Base-by-base conservation (phyloP, 2,797 vertebrate species). In the Saguinus oedipus region DNA sequence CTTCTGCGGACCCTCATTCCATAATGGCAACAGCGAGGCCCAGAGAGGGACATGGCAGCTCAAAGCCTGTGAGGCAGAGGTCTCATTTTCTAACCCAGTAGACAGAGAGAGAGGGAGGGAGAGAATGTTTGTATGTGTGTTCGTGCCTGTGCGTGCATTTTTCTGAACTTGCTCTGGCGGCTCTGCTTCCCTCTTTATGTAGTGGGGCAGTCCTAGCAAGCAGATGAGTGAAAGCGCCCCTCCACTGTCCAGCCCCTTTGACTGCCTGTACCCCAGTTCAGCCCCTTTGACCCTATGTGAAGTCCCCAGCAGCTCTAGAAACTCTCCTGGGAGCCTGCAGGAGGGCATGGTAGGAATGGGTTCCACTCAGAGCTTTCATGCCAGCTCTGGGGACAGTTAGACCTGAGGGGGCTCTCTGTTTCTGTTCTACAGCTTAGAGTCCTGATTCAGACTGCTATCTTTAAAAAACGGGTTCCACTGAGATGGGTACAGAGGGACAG, bases 291-390 rank as follows among this genome's bases (percentile, higher is more conserved):
- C 42, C 33, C 10, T 44, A 17, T 22, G 3, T 12, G 74, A 80
- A 48, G 57, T 24, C 27, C 4, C 33, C 17, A 68, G 48, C 10
- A 0, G 53, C 55, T 59, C 64, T 70, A 36, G 81, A 57, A 55
- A 26, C 19, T 20, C 2, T 39, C 13, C 14, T 27, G 10, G 3
- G 48, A 20, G 46, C 39, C 5, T 64, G 36, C 20, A 0, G 8
- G 24, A 44, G 50, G 48, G 36, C 1, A 0, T 17, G 11, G 27
- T 24, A 1, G 20, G 30, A 36, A 22, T 4, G 0, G 2, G 4
- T 27, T 53, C 72, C n/a, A 1, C 61, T 61, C 36, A 2, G 24
- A 30, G 36, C 89, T 46, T 30, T 33, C 50, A 2, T 4, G 24
- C 10, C 5, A 26, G 10, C 57, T 72, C 0, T 8, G 5, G 46